phyloP scores from a whole-genome alignment of 2,797 vertebrate species.

The Schizopygopsis pylzovi region DNA sequence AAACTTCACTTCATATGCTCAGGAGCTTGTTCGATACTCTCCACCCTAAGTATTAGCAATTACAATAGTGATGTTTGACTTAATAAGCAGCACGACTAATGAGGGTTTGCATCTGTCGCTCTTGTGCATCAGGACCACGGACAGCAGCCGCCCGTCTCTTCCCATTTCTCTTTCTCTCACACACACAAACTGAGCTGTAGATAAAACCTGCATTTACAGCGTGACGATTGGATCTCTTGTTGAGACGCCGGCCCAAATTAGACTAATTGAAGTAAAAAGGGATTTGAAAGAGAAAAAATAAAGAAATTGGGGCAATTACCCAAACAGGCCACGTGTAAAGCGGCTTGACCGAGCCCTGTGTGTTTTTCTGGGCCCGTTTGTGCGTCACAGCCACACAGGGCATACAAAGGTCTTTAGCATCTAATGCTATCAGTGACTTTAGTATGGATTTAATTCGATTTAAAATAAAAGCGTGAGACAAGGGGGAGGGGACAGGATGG shows the following conservation, averaged over 20 bases:
- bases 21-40: not conserved
- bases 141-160: slow-evolving; percentile 39
- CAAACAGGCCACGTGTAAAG: slow-evolving; percentile 30
- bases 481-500: not conserved
- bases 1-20: not conserved
- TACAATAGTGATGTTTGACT: not conserved
- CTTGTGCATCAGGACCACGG: slow-evolving; percentile 54
- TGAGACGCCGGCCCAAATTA: slow-evolving; percentile 41
- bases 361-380: slow-evolving; percentile 19
- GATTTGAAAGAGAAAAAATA: slow-evolving; percentile 30
- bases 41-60: not conserved
- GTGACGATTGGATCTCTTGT: slow-evolving; percentile 17
- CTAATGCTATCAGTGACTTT: slow-evolving; percentile 59
- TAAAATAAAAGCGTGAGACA: slow-evolving; percentile 48
- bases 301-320: slow-evolving; percentile 54
- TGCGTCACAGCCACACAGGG: slow-evolving; percentile 44
- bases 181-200: not conserved
- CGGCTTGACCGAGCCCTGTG: not conserved
- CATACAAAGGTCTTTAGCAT: slow-evolving; percentile 23
- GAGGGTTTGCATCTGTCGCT: slow-evolving; percentile 7
- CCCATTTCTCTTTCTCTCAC: not conserved
- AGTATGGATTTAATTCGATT: slow-evolving; percentile 56
- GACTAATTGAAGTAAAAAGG: slow-evolving; percentile 43
- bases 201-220: slow-evolving; percentile 22
- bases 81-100: not conserved